Evolutionary conservation across 2,888 invertebrate species (phyloP), one percentile per base, ranked within the genome.

Genomic region (Falcaria lacertinaria): DNA sequence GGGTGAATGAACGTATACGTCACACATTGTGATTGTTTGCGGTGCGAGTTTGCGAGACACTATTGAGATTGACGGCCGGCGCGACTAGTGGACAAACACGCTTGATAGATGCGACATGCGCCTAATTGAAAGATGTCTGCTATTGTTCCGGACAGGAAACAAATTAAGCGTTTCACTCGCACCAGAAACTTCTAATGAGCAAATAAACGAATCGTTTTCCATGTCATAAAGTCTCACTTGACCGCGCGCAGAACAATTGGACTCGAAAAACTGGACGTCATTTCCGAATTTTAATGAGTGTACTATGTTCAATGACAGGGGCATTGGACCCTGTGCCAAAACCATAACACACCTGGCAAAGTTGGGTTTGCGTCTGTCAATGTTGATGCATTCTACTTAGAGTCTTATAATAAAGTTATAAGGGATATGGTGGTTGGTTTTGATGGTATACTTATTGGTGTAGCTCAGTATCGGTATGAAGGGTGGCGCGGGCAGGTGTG

Each of bases 271-370:
- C 72, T 74, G 79, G 80, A 73, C 76, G 82, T 88, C 88, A 88
- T 81, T 82, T 87, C 87, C 85, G 78, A 86, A 84, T 78, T 80
- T 79, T 81, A 83, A 85, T 84, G 79, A 78, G 75, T 61, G 63
- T 63, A 69, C 64, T 67, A 70, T 68, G 63, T 66, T 78, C 78
- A 79, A 74, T 78, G 80, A 80, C 78, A 71, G 73, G 82, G 79
- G 80, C 82, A 80, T 76, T 80, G 81, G 79, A 79, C 81, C 69
- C 69, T 69, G 74, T 72, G 80, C 82, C 68, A 81, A 84, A 84
- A 80, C 76, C 72, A 72, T 77, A 80, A 68, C 68, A 76, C 69
- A 74, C 70, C 43, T 47, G 48, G 63, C 53, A 60, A 54, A 40
- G 60, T 50, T 36, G 33, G 28, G 16, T 48, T 16, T 47, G 38